These are phyloP conservation scores for Brachionus asplanchnoidis DNA, from an alignment of 1,140 invertebrate species.

Conservation along the genomic window DNA sequence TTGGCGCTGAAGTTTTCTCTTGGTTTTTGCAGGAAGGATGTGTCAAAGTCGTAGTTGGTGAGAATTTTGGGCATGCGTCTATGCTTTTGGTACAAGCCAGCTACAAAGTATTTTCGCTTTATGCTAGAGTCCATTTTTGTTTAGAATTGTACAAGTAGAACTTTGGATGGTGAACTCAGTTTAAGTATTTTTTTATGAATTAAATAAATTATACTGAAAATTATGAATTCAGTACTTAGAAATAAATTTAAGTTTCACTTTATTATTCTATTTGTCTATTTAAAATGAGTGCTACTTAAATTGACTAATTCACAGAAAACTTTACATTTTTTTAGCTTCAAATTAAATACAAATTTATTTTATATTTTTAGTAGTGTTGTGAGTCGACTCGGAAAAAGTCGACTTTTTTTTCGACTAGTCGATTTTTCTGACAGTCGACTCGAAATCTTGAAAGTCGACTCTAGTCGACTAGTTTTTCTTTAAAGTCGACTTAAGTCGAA, in stretches of 20 bases:
- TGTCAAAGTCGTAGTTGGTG: not conserved
- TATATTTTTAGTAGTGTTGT: too few species aligned
- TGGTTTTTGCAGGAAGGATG: not conserved
- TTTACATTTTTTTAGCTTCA: not conserved
- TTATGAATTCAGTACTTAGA: not conserved
- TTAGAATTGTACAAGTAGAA: not conserved
- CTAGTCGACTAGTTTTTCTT: too few species aligned
- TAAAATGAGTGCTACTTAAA: not conserved
- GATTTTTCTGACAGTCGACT: too few species aligned
- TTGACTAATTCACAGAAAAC: not conserved
- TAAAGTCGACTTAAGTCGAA: too few species aligned
- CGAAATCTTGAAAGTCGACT: too few species aligned
- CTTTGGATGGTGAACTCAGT: not conserved
- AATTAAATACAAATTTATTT: too few species aligned
- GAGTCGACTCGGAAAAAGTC: too few species aligned
- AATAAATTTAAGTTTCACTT: conserved; percentile 5
- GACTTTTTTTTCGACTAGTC: too few species aligned
- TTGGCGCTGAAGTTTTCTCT: not conserved
- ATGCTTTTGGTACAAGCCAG: not conserved
- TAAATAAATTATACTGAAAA: conserved; percentile 6
- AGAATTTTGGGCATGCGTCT: not conserved
- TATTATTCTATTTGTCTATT: not conserved
- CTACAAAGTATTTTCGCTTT: not conserved
- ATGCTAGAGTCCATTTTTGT: not conserved
- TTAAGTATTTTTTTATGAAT: not conserved